Evolutionary conservation across 2,113 vertebrate species (phyloP).

Genomic region (Dromiciops gliroides): DNA sequence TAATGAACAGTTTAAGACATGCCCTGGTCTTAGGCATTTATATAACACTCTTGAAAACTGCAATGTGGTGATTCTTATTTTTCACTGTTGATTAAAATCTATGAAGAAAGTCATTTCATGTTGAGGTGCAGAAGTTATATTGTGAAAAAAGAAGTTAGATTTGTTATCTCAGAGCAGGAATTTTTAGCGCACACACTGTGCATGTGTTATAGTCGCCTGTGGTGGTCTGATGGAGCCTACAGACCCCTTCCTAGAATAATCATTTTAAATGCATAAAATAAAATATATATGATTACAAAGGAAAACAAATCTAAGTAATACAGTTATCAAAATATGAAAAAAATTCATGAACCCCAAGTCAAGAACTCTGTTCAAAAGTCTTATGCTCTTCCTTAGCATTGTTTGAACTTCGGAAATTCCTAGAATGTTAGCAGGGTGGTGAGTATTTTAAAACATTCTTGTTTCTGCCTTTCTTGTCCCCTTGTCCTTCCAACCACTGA

Average conservation of each 20-base stretch:
- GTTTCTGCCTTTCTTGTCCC: background rate
- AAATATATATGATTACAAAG: background rate
- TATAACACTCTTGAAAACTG: background rate
- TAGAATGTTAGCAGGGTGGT: background rate
- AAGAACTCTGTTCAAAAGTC: background rate
- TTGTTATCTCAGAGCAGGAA: background rate
- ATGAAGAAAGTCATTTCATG: background rate
- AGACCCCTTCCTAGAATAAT: background rate
- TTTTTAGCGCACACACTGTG: no score
- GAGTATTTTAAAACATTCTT: background rate
- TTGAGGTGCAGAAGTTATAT: background rate
- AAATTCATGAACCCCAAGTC: background rate
- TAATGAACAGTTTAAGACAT: background rate
- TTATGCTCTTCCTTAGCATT: background rate
- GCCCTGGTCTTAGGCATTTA: background rate
- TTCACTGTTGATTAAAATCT: background rate
- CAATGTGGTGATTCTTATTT: background rate
- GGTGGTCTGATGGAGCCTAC: background rate
- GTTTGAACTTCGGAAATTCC: background rate
- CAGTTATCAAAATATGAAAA: background rate
- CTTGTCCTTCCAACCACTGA: background rate
- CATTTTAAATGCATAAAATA: background rate
- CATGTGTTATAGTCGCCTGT: background rate
- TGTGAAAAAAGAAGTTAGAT: background rate
- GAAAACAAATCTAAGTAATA: background rate